Evolutionary conservation across 1,140 invertebrate genomes (phyloP), one percentile per base, ranked within the genome.

Genomic region (Anadara kagoshimensis): DNA sequence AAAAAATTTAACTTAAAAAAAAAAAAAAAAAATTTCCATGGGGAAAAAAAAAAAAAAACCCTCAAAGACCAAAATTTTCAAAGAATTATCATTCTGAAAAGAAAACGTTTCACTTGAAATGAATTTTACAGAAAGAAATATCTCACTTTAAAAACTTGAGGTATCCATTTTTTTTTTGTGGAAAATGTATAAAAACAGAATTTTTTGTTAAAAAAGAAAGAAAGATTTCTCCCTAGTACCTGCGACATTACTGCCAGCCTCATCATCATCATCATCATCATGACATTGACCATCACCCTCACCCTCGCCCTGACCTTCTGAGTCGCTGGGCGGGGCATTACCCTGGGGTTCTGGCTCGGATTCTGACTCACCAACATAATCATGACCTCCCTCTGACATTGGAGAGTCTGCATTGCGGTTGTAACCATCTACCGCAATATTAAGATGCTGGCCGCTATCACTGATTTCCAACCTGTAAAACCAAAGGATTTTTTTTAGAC

Each of bases 341-440:
- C 29, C 29, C 18, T 67, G 76, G 62, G 76, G 58, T 47, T 78
- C 68, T 45, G 58, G 66, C 67, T 65, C 80, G n/a, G 59, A 66
- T 64, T 67, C 80, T 11, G 86, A 86, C 77, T 87, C 87, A 49
- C 83, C 83, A 43, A 79, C 82, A 73, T 86, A 87, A 62, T 87
- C 86, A 26, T 80, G 84, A 41, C 76, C 69, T 18, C 69, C 80
- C 69, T 87, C 85, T 0, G 85, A 87, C 24, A 78, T 72, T 16
- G 85, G 86, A 0, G 86, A 88, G 61, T 87, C 86, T 54, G 70
- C 76, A 64, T 78, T 81, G 59, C 79, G 78, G 58, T 71, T 63
- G 45, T 69, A 71, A 58, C 68, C 69, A 24, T 77, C 66, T 22
- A 68, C 58, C 20, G 59, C 62, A 61, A 66, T 56, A 57, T 62